Conservation (phyloP, 1,140 invertebrate genomes). For the Calliphora vicina region DNA sequence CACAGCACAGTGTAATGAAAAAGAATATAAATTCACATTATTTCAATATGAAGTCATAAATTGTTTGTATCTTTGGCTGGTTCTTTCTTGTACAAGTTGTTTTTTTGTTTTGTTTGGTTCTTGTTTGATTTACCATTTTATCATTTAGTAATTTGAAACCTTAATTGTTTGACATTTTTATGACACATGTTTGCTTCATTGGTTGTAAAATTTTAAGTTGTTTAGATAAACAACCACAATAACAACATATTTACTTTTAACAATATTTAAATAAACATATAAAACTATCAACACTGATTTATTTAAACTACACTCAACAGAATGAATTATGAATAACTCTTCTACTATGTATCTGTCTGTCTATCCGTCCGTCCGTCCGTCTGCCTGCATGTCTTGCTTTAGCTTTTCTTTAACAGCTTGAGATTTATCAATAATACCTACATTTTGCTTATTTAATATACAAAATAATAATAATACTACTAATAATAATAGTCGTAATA, state of each 20-base stretch:
- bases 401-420: background rate
- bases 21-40: too few relatives aligned
- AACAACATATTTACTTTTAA: background rate
- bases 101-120: too few relatives aligned
- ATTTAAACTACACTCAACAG: background rate
- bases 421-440: background rate
- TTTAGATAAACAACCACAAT: background rate
- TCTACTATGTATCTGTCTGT: background rate
- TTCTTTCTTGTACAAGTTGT: too few relatives aligned
- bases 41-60: background rate
- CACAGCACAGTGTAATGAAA: too few relatives aligned
- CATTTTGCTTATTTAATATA: background rate
- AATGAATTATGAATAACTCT: background rate
- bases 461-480: too few relatives aligned
- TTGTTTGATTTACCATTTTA: background rate
- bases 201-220: too few relatives aligned
- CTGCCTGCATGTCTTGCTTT: too few relatives aligned
- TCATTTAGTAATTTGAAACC: background rate
- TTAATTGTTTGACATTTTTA: conserved; percentile 17
- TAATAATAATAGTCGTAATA: background rate
- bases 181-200: conserved; percentile 5
- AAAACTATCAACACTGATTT: conserved; percentile 1
- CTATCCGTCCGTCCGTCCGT: background rate
- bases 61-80: background rate
- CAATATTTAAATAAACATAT: background rate